Evolutionary conservation across 2,113 vertebrate genomes (phyloP).

Genomic region (Heptranchias perlo): DNA sequence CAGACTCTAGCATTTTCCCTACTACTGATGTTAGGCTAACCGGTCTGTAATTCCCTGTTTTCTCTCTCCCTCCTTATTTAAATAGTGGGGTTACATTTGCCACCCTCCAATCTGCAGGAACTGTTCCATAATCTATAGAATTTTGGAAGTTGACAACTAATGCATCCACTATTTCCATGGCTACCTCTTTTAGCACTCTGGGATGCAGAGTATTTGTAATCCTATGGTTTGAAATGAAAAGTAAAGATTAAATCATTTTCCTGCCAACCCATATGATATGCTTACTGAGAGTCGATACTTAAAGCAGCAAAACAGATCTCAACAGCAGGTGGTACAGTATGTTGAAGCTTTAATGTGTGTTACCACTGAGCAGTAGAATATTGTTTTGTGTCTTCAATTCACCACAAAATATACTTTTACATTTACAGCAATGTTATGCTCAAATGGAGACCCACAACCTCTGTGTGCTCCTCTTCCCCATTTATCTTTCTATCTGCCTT

Average conservation of each 20-base stretch:
- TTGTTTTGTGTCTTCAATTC: neutral
- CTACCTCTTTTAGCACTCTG: too few relatives aligned
- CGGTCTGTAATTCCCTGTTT: too few relatives aligned
- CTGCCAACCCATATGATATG: neutral
- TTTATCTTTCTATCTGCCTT: neutral
- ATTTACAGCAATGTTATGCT: neutral
- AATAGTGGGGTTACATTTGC: too few relatives aligned
- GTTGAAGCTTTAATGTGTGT: neutral
- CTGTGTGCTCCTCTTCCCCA: neutral
- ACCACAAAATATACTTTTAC: neutral
- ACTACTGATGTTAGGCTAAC: too few relatives aligned
- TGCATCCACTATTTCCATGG: too few relatives aligned
- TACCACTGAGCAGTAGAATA: neutral
- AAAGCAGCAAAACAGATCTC: neutral
- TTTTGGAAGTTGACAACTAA: too few relatives aligned
- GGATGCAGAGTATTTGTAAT: too few relatives aligned
- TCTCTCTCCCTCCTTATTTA: too few relatives aligned
- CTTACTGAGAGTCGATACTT: neutral
- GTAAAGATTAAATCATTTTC: neutral
- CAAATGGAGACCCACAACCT: neutral
- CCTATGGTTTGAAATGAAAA: neutral
- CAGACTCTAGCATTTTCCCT: too few relatives aligned
- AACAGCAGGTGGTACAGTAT: neutral
- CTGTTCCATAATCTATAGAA: too few relatives aligned
- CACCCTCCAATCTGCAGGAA: too few relatives aligned